Evolutionary conservation across 2,113 vertebrate genomes (phyloP).

Genomic region (Telmatochromis bifrenatus): DNA sequence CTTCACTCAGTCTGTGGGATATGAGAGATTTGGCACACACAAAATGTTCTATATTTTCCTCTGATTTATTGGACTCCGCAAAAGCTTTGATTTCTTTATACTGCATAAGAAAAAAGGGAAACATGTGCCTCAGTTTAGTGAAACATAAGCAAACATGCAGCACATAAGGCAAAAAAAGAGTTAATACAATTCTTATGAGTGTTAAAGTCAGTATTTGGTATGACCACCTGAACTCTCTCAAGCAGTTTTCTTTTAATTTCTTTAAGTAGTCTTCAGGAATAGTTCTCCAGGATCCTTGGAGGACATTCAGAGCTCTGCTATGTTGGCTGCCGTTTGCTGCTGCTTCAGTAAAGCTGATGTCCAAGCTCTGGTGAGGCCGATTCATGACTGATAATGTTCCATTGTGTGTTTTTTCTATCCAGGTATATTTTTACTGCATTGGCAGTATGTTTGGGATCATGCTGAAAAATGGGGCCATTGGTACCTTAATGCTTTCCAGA

Average conservation of each 20-base stretch:
- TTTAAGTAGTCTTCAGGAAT: background rate
- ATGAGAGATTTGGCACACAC: background rate
- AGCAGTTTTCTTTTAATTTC: background rate
- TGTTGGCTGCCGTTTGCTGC: background rate
- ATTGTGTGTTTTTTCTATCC: background rate
- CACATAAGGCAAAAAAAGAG: background rate
- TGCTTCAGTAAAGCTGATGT: background rate
- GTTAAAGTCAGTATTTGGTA: background rate
- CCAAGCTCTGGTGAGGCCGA: background rate
- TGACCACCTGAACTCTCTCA: background rate
- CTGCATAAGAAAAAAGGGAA: background rate
- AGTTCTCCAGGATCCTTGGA: background rate
- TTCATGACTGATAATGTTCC: background rate
- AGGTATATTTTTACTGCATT: background rate
- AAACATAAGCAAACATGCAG: background rate
- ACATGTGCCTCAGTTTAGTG: background rate
- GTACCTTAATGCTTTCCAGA: background rate
- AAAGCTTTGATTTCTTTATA: background rate
- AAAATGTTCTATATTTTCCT: background rate
- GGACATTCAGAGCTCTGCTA: background rate
- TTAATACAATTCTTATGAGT: background rate
- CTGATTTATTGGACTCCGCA: background rate
- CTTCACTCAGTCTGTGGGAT: background rate
- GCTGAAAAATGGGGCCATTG: background rate
- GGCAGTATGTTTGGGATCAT: background rate